Conservation (phyloP, 1,140 invertebrate genomes). For the Planococcus citri region DNA sequence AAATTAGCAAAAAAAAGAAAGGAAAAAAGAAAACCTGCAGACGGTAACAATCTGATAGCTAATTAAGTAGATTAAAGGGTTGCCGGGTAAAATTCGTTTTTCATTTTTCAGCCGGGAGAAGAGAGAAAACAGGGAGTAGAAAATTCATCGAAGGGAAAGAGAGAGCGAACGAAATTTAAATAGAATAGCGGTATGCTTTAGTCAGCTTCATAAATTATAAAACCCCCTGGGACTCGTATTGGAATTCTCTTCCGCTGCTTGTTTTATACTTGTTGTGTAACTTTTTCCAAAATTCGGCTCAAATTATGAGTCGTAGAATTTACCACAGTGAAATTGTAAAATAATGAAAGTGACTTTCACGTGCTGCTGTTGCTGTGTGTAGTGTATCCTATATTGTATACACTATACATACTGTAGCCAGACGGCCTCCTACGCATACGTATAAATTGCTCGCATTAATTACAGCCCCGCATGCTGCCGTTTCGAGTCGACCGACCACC, state of each 20-base stretch:
- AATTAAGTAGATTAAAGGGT: constrained; percentile 20
- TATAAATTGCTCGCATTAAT: too few species aligned
- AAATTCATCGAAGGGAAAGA: not conserved
- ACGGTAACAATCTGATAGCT: constrained; percentile 18
- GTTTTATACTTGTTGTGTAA: constrained; percentile 1
- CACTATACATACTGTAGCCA: too few species aligned
- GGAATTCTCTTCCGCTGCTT: constrained; percentile 12
- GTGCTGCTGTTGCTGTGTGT: too few species aligned
- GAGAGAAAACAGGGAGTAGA: not conserved
- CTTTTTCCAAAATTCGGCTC: not conserved
- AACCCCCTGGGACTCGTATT: constrained; percentile 11
- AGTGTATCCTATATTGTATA: too few species aligned
- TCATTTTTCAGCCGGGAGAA: not conserved
- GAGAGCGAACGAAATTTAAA: not conserved
- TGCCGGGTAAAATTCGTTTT: constrained; percentile 13
- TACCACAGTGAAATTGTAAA: constrained; percentile 5
- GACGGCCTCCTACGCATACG: too few species aligned
- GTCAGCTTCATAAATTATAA: constrained; percentile 18
- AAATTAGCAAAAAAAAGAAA: not conserved
- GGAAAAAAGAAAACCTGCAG: not conserved
- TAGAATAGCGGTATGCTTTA: not conserved
- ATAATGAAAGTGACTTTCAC: constrained; percentile 4
- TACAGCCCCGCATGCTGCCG: too few species aligned
- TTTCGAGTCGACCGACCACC: too few species aligned
- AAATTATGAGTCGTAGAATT: not conserved